Percentiles rank a stretch among this genome's conserved stretches.
phyloP scores from a whole-genome alignment of 2,888 invertebrate species.

The Drepana falcataria region DNA sequence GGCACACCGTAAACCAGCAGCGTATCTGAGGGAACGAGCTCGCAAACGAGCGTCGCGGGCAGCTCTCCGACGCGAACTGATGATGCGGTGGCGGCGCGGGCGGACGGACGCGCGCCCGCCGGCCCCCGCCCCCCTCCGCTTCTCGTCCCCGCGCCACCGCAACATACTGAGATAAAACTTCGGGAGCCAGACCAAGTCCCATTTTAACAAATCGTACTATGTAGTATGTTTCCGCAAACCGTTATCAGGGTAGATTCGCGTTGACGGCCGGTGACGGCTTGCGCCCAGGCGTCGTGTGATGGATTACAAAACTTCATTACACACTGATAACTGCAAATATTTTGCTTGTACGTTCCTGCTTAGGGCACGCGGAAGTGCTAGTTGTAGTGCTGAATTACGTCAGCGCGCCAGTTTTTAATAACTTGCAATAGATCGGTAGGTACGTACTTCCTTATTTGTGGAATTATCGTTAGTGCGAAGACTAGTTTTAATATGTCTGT shows the following conservation, averaged over 20 bases:
- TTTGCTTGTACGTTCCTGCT: constrained; percentile 35
- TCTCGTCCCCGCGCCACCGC: constrained; percentile 44
- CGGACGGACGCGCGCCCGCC: constrained; percentile 67
- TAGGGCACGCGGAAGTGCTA: constrained; percentile 72
- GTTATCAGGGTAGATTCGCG: constrained; percentile 45
- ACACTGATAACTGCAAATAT: constrained; percentile 22
- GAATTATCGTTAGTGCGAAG: constrained; percentile 34
- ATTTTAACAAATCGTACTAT: constrained; percentile 57
- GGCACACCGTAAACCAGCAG: constrained; percentile 78
- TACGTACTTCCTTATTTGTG: constrained; percentile 66
- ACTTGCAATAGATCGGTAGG: constrained; percentile 36
- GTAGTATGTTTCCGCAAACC: constrained; percentile 63
- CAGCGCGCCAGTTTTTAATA: constrained; percentile 74
- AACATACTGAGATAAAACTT: constrained; percentile 71
- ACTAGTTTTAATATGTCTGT: constrained; percentile 27
- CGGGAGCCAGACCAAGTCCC: constrained; percentile 68
- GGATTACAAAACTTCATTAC: constrained; percentile 9
- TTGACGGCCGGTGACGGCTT: constrained; percentile 30
- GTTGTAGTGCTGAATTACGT: constrained; percentile 62
- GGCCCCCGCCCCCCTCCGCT: constrained; percentile 36
- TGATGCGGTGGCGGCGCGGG: constrained; percentile 70
- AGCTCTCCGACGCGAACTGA: constrained; percentile 75
- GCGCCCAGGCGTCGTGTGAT: constrained; percentile 26
- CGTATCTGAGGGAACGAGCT: constrained; percentile 76
- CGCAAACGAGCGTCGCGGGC: constrained; percentile 70